Base-by-base conservation (phyloP, 1,140 invertebrate genomes). In the Platyura marginata region DNA sequence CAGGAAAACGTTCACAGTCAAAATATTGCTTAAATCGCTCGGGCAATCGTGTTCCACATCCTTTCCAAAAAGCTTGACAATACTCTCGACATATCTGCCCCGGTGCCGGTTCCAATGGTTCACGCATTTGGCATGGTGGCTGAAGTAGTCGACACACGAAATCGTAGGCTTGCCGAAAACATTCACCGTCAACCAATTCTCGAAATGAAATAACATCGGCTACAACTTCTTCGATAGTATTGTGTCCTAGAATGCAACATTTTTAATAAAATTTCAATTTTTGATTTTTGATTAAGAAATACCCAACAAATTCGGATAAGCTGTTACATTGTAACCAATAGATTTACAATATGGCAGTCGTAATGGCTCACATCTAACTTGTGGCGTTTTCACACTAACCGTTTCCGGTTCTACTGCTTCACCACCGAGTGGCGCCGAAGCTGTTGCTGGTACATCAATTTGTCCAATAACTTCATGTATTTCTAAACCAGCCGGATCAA, bases 141-240 rank as follows among this genome's bases (percentile, higher is more conserved):
- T 92, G 87, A 1, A 90, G 60, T 18, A 87, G 64, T 50, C 83
- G 77, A 51, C 87, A 91, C 8, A 91, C 72, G 53, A 90, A 88
- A 47, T 90, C 83, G 59, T 82, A 77, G 2, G 86, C 81, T 47
- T 82, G 66, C 45, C 79, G 68, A 48, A 83, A 88, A 54, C 87
- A 92, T 62, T 90, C 85, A 1, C 81, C 81, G 55, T 92, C 86
- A 2, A 89, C 74, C 1, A 90, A 63, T 59, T 89, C 83, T 44
- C 86, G 76, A 57, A 85, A 88, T 1, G 80, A 67, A 36, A 89
- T 86, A 2, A 88, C 69, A 59, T 90, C 78, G 16, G 76, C 70
- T 47, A 78, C 62, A 8, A 89, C 70, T 29, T 81, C 75, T 8
- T 72, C 67, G 15, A 78, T 58, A 13, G 71, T 76, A 19, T 61